phyloP scores from a whole-genome alignment of 1,140 invertebrate genomes.

The Drosophila burlai region DNA sequence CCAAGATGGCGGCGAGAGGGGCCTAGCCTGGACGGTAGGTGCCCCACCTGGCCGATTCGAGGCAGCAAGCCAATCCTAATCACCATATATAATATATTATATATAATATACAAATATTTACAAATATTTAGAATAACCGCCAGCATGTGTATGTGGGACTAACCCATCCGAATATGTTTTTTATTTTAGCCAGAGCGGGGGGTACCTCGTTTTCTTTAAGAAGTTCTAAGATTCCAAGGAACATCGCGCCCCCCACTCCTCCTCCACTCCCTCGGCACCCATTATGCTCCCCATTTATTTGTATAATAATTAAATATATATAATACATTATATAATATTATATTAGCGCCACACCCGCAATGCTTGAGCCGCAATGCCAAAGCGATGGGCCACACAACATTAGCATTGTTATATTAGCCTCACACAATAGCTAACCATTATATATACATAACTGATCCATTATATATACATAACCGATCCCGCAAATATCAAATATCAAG shows the following conservation, averaged over 20 bases:
- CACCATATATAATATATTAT: background rate
- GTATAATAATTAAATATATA: background rate
- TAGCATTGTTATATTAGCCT: background rate
- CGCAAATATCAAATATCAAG: background rate
- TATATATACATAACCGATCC: slow-evolving; percentile 1
- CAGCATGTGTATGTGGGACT: slow-evolving; percentile 18
- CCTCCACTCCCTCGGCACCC: background rate
- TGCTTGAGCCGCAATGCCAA: background rate
- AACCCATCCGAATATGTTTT: slow-evolving; percentile 7
- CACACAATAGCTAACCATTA: background rate
- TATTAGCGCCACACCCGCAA: background rate
- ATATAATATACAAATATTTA: background rate
- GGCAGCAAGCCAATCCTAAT: slow-evolving; percentile 10
- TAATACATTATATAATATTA: background rate
- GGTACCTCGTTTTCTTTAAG: slow-evolving; percentile 5
- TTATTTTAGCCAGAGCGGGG: slow-evolving; percentile 10
- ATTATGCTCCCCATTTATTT: background rate
- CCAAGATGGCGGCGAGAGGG: background rate
- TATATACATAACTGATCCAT: background rate
- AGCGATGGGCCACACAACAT: background rate
- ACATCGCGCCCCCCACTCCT: background rate
- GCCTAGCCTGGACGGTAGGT: slow-evolving; percentile 1
- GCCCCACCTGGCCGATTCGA: slow-evolving; percentile 8
- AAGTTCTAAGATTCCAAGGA: slow-evolving; percentile 6
- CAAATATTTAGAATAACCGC: background rate